These are phyloP conservation scores for Chascanopsetta lugubris DNA, from an alignment of 2,113 vertebrate species.

Conservation along the genomic window DNA sequence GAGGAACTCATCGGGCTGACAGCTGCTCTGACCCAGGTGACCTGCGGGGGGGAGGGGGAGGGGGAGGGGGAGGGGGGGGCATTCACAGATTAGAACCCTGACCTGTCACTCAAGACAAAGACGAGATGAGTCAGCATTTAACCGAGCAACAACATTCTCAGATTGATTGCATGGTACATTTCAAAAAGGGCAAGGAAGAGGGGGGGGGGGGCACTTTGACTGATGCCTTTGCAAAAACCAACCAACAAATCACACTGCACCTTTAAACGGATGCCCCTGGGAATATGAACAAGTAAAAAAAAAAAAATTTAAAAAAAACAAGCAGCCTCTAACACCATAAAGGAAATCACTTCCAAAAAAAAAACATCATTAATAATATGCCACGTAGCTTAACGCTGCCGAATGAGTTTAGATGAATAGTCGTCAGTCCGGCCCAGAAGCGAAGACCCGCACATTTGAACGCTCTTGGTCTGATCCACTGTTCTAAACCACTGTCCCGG, in stretches of 20 bases:
- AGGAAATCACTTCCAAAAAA: too few relatives aligned
- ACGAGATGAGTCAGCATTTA: not conserved
- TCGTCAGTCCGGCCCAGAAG: not conserved
- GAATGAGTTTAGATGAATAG: not conserved
- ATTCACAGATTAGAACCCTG: not conserved
- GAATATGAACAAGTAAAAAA: not conserved
- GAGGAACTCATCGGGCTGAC: conserved; percentile 90
- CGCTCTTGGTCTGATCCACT: not conserved
- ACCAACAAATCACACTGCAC: not conserved
- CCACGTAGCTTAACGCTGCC: not conserved
- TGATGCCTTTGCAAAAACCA: too few relatives aligned
- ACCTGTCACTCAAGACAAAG: not conserved
- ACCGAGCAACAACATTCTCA: not conserved
- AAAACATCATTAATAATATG: too few relatives aligned
- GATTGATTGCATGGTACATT: too few relatives aligned
- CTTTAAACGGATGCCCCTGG: too few relatives aligned
- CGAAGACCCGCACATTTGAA: not conserved
- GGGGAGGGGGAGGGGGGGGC: too few relatives aligned
- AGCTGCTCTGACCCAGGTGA: conserved; percentile 88
- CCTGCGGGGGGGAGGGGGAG: conserved; percentile 76
- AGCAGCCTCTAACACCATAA: too few relatives aligned
- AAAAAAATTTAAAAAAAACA: not conserved
- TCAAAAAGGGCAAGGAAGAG: too few relatives aligned
- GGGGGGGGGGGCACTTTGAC: too few relatives aligned
- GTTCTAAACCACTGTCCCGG: not conserved